Evolutionary conservation across 2,113 vertebrate genomes (phyloP).

Genomic region (Anarhynchus alexandrinus): DNA sequence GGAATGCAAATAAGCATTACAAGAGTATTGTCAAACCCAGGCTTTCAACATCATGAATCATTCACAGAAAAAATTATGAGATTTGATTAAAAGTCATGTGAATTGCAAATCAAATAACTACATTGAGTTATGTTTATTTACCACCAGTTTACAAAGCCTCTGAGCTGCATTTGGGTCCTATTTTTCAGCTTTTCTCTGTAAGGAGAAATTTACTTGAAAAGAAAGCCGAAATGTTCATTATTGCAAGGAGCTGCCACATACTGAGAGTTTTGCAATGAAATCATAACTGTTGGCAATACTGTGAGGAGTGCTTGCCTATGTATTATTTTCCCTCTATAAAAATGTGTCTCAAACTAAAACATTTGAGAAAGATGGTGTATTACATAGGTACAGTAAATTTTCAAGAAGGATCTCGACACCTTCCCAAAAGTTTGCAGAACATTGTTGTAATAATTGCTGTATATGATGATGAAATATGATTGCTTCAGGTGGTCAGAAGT

Average conservation of each 20-base stretch:
- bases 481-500: neutral
- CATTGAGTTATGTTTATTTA: constrained; percentile 18
- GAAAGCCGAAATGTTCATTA: constrained; percentile 1
- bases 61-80: neutral
- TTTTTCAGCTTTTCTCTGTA: neutral
- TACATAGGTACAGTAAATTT: neutral
- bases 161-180: neutral
- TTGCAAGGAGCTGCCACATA: neutral
- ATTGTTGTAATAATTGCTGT: neutral
- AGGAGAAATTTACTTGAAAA: neutral
- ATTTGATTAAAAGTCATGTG: neutral
- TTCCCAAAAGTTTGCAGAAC: neutral
- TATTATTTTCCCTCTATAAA: neutral
- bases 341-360: neutral
- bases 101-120: neutral
- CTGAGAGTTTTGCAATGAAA: neutral
- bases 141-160: neutral
- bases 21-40: neutral
- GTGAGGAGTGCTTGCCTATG: neutral
- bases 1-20: neutral
- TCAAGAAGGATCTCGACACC: fast-evolving
- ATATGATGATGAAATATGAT: fast-evolving
- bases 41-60: neutral
- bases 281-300: neutral
- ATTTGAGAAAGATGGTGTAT: neutral